Evolutionary conservation across 2,113 vertebrate species (phyloP), one percentile per base, ranked within the genome.

Genomic region (Alethe diademata): DNA sequence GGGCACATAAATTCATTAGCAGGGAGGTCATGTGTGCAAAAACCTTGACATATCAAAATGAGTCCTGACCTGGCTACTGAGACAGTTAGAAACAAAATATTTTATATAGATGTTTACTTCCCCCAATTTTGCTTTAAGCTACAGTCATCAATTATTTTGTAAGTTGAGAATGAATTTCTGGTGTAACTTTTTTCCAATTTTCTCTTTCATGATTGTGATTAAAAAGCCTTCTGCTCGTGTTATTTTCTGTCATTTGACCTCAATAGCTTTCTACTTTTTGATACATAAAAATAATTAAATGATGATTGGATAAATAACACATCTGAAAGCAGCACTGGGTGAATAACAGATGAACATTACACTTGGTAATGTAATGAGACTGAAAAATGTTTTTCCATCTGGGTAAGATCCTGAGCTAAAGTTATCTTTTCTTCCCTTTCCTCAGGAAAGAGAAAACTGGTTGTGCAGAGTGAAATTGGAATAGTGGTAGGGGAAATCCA

Each of bases 271-370:
- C 43, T 84, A 1, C 40, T 91, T 86, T 61, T 57, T 93, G 64
- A 56, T 93, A 94, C 54, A 51, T 86, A 36, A 84, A 96, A 94
- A 94, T 93, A 93, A 95, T 94, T 94, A 87, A 76, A 57, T 80
- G 56, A 85, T 78, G 72, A 50, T 51, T 92, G 60, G 64, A 78
- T 86, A 95, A 96, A 81, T 87, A 90, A 82, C 72, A 33, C 28
- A 36, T 74, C 80, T 79, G 75, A 92, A 90, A 95, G 71, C 60
- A 80, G 75, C 48, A 6, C 47, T 78, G 60, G n/a, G 22, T 91
- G 66, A 60, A 54, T 90, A 81, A 82, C 93, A 71, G 72, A 70
- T 78, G 43, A 96, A 88, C 85, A 88, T 86, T 66, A 60, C 31
- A n/a, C 67, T 83, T 69, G 38, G 40, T 94, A 70, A 35, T 70